Evolutionary conservation across 64 coral and sea anemone species (phyloP).

Genomic region (Porites australiensis): DNA sequence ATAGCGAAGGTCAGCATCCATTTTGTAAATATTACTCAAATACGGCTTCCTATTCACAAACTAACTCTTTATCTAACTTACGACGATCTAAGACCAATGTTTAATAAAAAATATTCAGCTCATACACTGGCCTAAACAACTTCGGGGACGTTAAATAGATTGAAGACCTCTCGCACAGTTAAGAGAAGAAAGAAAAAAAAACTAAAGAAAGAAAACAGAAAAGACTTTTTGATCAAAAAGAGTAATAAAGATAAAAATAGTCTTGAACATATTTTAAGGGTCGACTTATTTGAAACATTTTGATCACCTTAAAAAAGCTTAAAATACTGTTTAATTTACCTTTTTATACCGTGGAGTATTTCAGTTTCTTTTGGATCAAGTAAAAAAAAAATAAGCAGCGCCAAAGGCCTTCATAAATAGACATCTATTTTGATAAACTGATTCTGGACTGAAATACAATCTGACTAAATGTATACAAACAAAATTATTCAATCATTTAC

Average conservation of each 20-base stretch:
- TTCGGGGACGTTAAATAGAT: background rate
- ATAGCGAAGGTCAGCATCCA: background rate
- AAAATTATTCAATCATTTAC: background rate
- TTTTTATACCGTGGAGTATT: background rate
- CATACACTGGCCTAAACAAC: background rate
- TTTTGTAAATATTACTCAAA: background rate
- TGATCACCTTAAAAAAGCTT: conserved; percentile 25
- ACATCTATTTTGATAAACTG: background rate
- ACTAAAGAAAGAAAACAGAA: background rate
- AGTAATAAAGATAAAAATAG: background rate
- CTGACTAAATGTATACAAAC: conserved; percentile 7
- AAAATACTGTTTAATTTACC: conserved; percentile 8
- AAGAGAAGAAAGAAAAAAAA: background rate
- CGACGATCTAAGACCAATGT: background rate
- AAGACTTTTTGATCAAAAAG: background rate
- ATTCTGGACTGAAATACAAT: background rate
- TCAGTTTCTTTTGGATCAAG: background rate
- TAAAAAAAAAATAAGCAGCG: conserved; percentile 13
- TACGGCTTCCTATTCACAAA: background rate
- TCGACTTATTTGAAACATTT: background rate
- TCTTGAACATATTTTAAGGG: background rate
- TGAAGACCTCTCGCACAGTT: conserved; percentile 34
- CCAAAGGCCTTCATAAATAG: conserved; percentile 50
- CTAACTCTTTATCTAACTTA: too few relatives aligned
- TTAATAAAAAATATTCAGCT: background rate